phyloP scores from a whole-genome alignment of 2,797 vertebrate species.

The Streptopelia turtur region DNA sequence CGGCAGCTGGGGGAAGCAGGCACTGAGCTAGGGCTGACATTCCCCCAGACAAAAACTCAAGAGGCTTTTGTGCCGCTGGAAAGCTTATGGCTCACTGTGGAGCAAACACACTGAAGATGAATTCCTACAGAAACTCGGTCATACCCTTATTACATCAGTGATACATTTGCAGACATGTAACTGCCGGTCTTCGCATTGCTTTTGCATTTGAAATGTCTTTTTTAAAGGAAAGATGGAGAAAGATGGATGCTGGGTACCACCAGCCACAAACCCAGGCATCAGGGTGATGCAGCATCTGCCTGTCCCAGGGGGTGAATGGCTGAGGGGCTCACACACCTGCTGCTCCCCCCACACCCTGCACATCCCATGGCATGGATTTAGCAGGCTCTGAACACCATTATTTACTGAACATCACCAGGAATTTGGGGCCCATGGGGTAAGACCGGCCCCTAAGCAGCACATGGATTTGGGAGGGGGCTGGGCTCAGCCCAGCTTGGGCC shows the following conservation, averaged over 20 bases:
- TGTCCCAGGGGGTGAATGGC: accelerated
- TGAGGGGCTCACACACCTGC: accelerated
- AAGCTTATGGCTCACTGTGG: not conserved
- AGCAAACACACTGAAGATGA: not conserved
- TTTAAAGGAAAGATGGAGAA: not conserved
- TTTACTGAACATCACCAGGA: not conserved
- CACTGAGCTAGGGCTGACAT: not conserved
- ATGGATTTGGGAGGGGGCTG: not conserved
- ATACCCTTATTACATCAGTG: not conserved
- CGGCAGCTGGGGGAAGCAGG: not conserved
- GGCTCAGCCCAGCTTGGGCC: not conserved
- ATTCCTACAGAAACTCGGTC: not conserved
- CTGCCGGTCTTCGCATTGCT: not conserved
- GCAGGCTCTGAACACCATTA: not conserved
- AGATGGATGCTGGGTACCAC: not conserved
- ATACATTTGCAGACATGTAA: not conserved
- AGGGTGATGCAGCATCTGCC: not conserved
- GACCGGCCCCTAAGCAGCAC: not conserved
- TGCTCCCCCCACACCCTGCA: not conserved
- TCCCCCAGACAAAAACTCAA: not conserved
- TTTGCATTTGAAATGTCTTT: not conserved
- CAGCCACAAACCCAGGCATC: not conserved
- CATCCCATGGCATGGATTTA: not conserved
- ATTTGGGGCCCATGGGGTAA: not conserved
- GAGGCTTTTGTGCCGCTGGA: not conserved